A percentile compares a stretch with the other conserved stretches of the same genome.
phyloP scores from a whole-genome alignment of 1,140 invertebrate species.

The Zaprionus ghesquierei region DNA sequence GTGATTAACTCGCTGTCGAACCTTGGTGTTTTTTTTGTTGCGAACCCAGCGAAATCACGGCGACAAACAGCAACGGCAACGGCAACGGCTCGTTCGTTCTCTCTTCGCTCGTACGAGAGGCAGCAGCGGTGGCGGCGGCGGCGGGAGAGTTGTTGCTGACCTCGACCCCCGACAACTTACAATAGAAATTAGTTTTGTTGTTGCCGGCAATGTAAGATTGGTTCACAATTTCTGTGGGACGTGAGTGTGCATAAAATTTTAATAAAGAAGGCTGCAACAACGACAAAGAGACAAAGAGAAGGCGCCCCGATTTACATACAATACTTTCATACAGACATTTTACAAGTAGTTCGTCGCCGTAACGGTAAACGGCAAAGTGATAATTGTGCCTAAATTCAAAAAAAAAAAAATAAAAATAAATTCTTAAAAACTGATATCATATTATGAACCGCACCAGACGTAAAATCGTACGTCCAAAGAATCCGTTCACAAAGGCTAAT shows the following conservation, averaged over 20 bases:
- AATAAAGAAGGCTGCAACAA: constrained; percentile 23
- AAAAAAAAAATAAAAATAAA: neutral
- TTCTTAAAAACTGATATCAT: neutral
- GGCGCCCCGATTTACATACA: neutral
- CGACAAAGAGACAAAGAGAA: neutral
- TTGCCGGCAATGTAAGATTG: constrained; percentile 53
- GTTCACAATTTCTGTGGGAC: constrained; percentile 9
- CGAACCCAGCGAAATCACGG: constrained; percentile 13
- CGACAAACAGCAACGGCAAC: constrained; percentile 64
- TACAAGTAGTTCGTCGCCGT: constrained; percentile 25
- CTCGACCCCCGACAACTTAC: constrained; percentile 59
- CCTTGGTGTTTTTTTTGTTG: constrained; percentile 25
- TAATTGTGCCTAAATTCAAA: constrained; percentile 12
- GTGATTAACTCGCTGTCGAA: neutral
- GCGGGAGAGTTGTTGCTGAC: constrained; percentile 46
- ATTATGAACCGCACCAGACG: constrained; percentile 78
- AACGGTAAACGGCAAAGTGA: constrained; percentile 51
- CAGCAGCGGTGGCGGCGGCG: neutral
- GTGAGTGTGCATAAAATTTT: constrained; percentile 16
- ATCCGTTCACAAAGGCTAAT: constrained; percentile 73
- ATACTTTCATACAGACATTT: neutral
- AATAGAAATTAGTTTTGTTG: constrained; percentile 36
- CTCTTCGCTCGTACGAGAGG: neutral
- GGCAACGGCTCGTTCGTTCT: constrained; percentile 43
- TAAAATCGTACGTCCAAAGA: constrained; percentile 72